phyloP scores from a whole-genome alignment of 1,140 invertebrate genomes.

The Drusus annulatus region DNA sequence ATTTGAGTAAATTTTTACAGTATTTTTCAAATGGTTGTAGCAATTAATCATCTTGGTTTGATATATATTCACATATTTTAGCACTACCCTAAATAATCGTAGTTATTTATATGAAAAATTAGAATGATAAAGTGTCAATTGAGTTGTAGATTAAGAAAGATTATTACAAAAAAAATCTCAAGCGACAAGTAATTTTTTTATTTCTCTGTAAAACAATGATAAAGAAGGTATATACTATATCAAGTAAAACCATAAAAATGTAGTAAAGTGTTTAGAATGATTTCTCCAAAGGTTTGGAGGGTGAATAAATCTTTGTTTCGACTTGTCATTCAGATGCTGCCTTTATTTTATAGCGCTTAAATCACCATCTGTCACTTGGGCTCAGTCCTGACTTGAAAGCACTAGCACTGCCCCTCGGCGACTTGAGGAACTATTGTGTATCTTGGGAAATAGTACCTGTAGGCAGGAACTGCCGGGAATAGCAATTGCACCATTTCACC shows the following conservation, averaged over 20 bases:
- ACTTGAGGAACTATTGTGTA: conserved; percentile 20
- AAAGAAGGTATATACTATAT: too few relatives aligned
- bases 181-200: too few relatives aligned
- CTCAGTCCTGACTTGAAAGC: conserved; percentile 1
- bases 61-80: too few relatives aligned
- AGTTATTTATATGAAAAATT: too few relatives aligned
- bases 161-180: too few relatives aligned
- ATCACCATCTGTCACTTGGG: conserved; percentile 34
- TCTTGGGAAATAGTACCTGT: conserved; percentile 28
- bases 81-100: too few relatives aligned
- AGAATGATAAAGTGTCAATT: too few relatives aligned
- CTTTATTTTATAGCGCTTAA: conserved; percentile 27
- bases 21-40: too few relatives aligned
- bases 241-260: neutral
- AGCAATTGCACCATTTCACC: neutral
- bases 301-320: conserved; percentile 15
- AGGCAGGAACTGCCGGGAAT: neutral
- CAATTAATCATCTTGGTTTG: too few relatives aligned
- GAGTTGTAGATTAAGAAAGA: too few relatives aligned
- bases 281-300: neutral
- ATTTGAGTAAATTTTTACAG: too few relatives aligned
- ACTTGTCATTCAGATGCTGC: conserved; percentile 18
- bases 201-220: too few relatives aligned
- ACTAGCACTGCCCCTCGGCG: neutral
- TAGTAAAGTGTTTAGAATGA: neutral